These are phyloP conservation scores for Ridgeia piscesae DNA, from an alignment of 1,140 invertebrate species.

Conservation along the genomic window DNA sequence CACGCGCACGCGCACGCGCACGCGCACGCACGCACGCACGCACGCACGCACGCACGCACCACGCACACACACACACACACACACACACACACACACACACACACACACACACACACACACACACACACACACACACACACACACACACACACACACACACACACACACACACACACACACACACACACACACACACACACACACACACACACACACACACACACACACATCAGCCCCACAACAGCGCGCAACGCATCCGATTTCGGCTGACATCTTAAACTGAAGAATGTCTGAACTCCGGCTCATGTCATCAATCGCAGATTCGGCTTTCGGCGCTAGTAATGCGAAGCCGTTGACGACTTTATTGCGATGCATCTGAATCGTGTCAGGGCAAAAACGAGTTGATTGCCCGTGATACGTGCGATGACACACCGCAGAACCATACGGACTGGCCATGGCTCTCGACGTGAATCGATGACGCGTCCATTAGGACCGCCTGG, in stretches of 20 bases:
- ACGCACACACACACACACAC: no score
- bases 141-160: no score
- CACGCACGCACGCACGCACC: no score
- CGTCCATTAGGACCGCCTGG: neutral
- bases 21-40: no score
- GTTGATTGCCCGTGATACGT: neutral
- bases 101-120: no score
- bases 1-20: no score
- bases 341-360: neutral
- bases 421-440: neutral
- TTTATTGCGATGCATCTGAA: neutral
- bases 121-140: no score
- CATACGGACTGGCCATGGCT: neutral
- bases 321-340: neutral
- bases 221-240: neutral
- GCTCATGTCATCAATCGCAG: neutral
- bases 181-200: no score
- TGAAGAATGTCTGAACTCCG: neutral
- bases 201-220: neutral
- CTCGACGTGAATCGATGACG: neutral
- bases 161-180: no score
- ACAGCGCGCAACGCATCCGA: neutral
- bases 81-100: no score
- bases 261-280: neutral
- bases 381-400: neutral